Conservation (phyloP, 1,140 invertebrate species). For the Heliconius hewitsoni region DNA sequence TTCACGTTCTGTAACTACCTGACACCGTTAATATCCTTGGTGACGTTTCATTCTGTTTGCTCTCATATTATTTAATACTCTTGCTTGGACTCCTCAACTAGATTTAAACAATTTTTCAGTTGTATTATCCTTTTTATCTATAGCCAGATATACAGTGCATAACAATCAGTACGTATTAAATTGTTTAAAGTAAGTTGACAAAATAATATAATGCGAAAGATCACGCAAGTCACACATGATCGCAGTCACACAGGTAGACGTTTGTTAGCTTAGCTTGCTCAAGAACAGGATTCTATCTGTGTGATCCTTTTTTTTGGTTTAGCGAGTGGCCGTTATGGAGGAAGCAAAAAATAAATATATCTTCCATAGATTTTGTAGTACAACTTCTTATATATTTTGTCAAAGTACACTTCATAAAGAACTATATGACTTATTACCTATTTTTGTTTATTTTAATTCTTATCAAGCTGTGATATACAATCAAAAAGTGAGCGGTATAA, state of each 20-base stretch:
- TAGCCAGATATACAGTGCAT: background rate
- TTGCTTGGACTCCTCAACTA: background rate
- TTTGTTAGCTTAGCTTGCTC: conserved; percentile 49
- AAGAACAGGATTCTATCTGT: conserved; percentile 70
- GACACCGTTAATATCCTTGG: conserved; percentile 68
- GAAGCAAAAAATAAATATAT: conserved; percentile 58
- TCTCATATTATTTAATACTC: conserved; percentile 24
- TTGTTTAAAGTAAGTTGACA: conserved; percentile 29
- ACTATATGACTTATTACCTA: background rate
- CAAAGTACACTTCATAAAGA: background rate
- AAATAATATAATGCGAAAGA: conserved; percentile 50
- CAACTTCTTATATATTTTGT: too few species aligned
- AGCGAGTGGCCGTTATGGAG: conserved; percentile 68
- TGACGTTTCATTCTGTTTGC: conserved; percentile 47
- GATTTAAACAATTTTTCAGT: background rate
- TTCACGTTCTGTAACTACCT: conserved; percentile 64
- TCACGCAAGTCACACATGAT: conserved; percentile 65
- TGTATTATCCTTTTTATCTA: background rate
- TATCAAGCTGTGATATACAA: too few species aligned
- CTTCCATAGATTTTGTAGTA: background rate
- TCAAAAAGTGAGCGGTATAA: too few species aligned
- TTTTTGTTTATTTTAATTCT: background rate
- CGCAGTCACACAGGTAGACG: conserved; percentile 68
- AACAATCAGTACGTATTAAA: background rate
- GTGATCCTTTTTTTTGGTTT: conserved; percentile 58